Base-by-base conservation (phyloP, 2,797 vertebrate genomes). In the Vespertilio murinus region DNA sequence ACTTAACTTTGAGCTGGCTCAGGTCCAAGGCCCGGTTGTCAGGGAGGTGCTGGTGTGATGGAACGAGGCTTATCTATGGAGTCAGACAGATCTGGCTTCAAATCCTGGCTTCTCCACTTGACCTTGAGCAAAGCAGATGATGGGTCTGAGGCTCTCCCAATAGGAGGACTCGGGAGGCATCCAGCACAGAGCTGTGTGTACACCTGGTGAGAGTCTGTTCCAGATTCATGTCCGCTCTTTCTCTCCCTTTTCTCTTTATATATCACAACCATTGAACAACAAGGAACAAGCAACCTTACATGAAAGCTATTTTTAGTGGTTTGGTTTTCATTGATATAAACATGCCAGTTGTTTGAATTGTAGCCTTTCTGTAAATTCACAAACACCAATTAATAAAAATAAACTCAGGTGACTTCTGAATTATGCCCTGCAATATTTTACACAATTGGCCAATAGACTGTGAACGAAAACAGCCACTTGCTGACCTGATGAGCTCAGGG, bases 1-100 rank as follows among this genome's bases (percentile, higher is more conserved):
- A 95, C 93, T 95, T 94, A 91, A 95, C 96, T 97, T 88, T 88
- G 67, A 90, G 54, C 49, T 95, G 96, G 95, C 84, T 25, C n/a
- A 20, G 7, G 18, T 77, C 87, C 96, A 94, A 85, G 25, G 13
- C 17, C 47, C 91, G 52, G n/a, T 81, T 78, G 59, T 71, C 78
- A 94, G 49, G 30, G 84, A 95, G 81, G 61, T 13, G 14, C 70
- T 88, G 61, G 75, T 49, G 18, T 85, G 95, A 93, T 90, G 84
- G 80, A 91, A 95, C 82, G 82, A 89, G 84, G 82, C 81, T 95
- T 95, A 94, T 94, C 93, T 94, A 79, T 84, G 79, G 90, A 93
- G 69, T 95, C 45, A 75, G 91, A 59, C 42, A 59, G 49, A 54
- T 74, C 35, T 95, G 93, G 85, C 83, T 78, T 91, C 79, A 56